Evolutionary conservation across 1,140 invertebrate species (phyloP).

Genomic region (Potamilus streckersoni): DNA sequence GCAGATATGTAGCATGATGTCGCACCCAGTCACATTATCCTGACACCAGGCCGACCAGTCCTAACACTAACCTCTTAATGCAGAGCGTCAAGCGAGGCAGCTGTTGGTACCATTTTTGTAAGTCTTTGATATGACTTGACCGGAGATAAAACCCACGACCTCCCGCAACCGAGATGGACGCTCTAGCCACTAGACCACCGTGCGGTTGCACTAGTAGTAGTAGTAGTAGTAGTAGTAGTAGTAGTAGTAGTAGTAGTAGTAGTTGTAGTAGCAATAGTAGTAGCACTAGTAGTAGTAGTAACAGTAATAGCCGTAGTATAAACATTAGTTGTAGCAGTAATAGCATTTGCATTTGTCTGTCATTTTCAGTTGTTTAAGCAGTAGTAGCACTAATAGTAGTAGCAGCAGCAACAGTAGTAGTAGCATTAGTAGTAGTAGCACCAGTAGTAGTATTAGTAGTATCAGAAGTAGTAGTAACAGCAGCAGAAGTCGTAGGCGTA

Average conservation of each 20-base stretch:
- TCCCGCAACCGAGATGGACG: too few species aligned
- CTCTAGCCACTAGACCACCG: background rate
- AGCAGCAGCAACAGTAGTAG: background rate
- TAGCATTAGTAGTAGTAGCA: slow-evolving; percentile 1
- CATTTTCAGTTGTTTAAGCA: background rate
- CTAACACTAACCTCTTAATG: too few species aligned
- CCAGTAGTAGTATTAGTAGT: background rate
- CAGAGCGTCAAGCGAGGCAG: too few species aligned
- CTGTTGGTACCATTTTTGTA: too few species aligned
- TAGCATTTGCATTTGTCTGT: background rate
- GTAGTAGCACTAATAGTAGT: background rate
- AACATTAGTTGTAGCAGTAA: slow-evolving; percentile 3
- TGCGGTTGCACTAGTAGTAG: slow-evolving; percentile 4
- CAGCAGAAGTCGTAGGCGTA: background rate
- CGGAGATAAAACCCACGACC: too few species aligned
- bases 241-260: background rate
- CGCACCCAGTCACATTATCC: too few species aligned
- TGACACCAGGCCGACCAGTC: too few species aligned
- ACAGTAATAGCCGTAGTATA: background rate
- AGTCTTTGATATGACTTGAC: too few species aligned
- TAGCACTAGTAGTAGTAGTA: background rate
- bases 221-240: slow-evolving; percentile 13
- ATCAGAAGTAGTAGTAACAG: slow-evolving; percentile 1
- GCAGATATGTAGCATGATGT: too few species aligned
- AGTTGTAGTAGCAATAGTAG: slow-evolving; percentile 2